These are phyloP conservation scores for Malurus splendens DNA, from an alignment of 2,797 vertebrate genomes.

Conservation along the genomic window DNA sequence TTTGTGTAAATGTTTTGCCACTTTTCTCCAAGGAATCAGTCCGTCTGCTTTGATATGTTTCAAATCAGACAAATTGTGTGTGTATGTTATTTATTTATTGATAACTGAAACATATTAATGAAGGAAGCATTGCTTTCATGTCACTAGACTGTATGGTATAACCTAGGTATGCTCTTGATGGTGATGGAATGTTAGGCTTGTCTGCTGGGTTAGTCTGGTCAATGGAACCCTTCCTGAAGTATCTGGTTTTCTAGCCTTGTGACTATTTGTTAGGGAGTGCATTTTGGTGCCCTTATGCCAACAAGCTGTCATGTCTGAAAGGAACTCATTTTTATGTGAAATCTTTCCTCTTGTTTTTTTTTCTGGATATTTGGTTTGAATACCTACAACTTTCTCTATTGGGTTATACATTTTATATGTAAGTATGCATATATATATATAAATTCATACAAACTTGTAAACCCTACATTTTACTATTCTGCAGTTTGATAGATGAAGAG, in stretches of 20 bases:
- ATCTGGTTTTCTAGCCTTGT: background rate
- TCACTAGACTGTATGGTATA: background rate
- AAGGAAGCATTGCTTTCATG: background rate
- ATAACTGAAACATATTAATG: background rate
- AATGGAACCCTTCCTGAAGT: background rate
- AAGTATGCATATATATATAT: background rate
- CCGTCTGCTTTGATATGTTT: accelerated
- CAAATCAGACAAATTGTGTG: background rate
- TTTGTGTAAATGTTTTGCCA: background rate
- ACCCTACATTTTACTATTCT: background rate
- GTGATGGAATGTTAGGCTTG: background rate
- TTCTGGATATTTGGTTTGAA: background rate
- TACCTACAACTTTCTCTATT: background rate
- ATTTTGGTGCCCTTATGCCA: background rate
- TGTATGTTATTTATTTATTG: background rate
- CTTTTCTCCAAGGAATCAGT: background rate
- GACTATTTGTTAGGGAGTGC: background rate
- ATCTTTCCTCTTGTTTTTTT: background rate
- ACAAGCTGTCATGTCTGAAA: background rate
- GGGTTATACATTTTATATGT: background rate
- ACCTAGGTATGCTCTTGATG: background rate
- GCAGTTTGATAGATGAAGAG: background rate
- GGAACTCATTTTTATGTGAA: background rate
- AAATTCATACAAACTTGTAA: background rate
- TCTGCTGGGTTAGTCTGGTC: background rate